A percentile compares a stretch with the other conserved stretches of the same genome.
Evolutionary conservation across 2,113 vertebrate genomes (phyloP).

Genomic region (Acinonyx jubatus): DNA sequence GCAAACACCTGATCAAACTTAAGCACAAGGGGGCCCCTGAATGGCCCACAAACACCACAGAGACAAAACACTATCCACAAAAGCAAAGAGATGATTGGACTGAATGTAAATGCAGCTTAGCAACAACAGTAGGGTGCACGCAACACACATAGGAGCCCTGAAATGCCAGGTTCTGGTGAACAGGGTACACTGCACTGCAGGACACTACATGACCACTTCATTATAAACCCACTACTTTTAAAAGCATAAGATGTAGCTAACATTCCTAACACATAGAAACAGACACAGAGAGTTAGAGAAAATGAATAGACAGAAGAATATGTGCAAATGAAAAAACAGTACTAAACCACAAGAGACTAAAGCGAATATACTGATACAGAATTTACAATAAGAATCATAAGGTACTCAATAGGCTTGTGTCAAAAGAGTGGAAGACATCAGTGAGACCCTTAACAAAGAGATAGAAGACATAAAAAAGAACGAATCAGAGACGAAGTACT

Average conservation of each 20-base stretch:
- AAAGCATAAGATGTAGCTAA: neutral
- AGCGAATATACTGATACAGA: neutral
- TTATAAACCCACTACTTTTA: neutral
- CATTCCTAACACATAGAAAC: neutral
- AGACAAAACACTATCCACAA: neutral
- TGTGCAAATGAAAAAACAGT: neutral
- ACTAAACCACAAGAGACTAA: neutral
- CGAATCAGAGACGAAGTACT: neutral
- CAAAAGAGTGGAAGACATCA: neutral
- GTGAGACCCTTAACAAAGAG: neutral
- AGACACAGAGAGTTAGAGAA: neutral
- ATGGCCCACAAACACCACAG: neutral
- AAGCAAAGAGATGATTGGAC: neutral
- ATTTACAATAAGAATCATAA: neutral
- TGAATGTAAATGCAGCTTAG: neutral
- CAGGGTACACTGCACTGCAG: neutral
- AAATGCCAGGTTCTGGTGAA: neutral
- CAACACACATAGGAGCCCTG: neutral
- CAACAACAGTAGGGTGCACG: neutral
- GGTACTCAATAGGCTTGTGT: neutral
- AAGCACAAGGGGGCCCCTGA: neutral
- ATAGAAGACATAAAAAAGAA: neutral
- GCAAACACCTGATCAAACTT: neutral
- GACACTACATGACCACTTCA: neutral
- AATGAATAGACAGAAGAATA: neutral